Base-by-base conservation (phyloP, 2,113 vertebrate species). In the Tachysurus vachellii region DNA sequence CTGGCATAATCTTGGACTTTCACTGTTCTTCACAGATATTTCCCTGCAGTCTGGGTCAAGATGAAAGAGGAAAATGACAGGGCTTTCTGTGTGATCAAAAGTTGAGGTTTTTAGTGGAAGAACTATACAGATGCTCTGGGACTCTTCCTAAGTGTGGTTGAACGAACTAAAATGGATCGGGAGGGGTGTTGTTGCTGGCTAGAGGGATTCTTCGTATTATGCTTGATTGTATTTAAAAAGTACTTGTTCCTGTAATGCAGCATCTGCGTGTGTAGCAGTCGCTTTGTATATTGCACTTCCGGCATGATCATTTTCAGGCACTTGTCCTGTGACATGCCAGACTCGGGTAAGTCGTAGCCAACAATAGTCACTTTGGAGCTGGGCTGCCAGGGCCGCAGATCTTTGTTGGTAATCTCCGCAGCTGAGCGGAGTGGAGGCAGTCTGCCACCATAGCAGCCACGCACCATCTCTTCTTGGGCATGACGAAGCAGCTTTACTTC, bases 281-380 rank as follows among this genome's bases (percentile, higher is more conserved):
- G 92, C 77, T 70, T 92, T 0, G 96, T 95, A 90, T 97, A 97
- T 88, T 95, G 94, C 83, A 97, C 90, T 85, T 97, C 97, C 0
- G 97, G 96, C 94, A 96, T 95, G 89, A 96, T 95, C 62, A 97
- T 94, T 90, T 96, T 97, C 59, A 97, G 93, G 92, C 97, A 97
- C 83, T 92, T 92, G n/a, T 96, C 95, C 19, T 94, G 92, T 1
- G 92, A 91, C 0, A 91, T 85, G 11, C 89, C 90, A 0, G 91
- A 85, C 68, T 89, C 50, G 0, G 96, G 96, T n/a, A 97, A 93
- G 80, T 97, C 96, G 3, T 97, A 97, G 57, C 97, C 97, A 87
- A 96, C 93, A 42, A 97, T 97, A 90, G 94, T 93, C 14, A 97
- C 97, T 70, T 96, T 96, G 44, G 91, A 90, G 44, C 94, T 96